phyloP scores from a whole-genome alignment of 2,888 invertebrate genomes.

The Chorisops tibialis region DNA sequence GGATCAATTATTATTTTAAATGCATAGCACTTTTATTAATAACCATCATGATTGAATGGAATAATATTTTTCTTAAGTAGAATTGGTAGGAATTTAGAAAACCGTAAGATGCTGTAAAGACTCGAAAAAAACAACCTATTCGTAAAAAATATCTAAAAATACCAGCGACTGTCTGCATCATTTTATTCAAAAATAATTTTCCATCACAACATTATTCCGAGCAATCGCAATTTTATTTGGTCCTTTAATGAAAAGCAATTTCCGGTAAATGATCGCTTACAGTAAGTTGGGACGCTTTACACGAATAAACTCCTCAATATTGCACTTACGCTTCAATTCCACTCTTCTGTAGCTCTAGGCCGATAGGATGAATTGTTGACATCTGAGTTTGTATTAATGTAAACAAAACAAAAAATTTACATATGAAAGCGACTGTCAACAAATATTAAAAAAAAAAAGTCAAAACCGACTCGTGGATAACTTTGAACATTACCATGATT shows the following conservation, averaged over 20 bases:
- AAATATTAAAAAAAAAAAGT: constrained; percentile 1
- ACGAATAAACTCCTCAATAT: background rate
- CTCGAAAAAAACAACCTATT: too few relatives aligned
- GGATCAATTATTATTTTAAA: too few relatives aligned
- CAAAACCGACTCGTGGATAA: constrained; percentile 5
- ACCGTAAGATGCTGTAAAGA: too few relatives aligned
- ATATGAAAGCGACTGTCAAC: constrained; percentile 15
- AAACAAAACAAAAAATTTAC: constrained; percentile 8
- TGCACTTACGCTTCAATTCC: background rate
- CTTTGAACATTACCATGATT: constrained; percentile 9
- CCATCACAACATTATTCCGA: too few relatives aligned
- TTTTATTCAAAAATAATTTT: too few relatives aligned
- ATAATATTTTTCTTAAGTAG: too few relatives aligned
- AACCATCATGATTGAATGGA: too few relatives aligned
- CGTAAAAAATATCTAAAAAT: too few relatives aligned
- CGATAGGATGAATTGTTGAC: background rate
- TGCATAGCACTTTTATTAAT: too few relatives aligned
- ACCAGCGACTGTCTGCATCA: too few relatives aligned
- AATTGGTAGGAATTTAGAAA: too few relatives aligned
- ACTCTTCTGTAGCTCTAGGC: background rate
- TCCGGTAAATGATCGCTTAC: constrained; percentile 19
- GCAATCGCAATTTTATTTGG: too few relatives aligned
- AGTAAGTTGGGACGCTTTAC: background rate
- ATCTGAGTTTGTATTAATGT: background rate
- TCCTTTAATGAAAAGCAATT: constrained; percentile 23